Evolutionary conservation across 2,113 vertebrate species (phyloP).

Genomic region (Ranitomeya imitator): DNA sequence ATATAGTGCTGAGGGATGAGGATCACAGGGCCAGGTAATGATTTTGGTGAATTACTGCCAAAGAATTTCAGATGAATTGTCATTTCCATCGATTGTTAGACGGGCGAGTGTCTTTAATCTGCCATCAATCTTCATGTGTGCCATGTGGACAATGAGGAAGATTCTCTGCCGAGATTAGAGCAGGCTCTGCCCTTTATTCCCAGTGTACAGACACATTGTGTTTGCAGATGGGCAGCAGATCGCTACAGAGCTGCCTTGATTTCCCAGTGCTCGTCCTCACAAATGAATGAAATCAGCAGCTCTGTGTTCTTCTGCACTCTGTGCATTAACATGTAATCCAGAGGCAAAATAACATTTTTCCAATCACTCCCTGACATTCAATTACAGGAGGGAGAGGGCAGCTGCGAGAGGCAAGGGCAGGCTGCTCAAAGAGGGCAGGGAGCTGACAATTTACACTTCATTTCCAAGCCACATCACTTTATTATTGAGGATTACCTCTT

Average conservation of each 20-base stretch:
- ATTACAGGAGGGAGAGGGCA: slow-evolving; percentile 85
- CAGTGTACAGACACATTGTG: slow-evolving; percentile 84
- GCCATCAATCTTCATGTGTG: slow-evolving; percentile 98
- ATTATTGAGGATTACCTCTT: slow-evolving; percentile 88
- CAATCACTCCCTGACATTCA: slow-evolving; percentile 88
- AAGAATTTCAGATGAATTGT: slow-evolving; percentile 85
- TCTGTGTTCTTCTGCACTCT: slow-evolving; percentile 84
- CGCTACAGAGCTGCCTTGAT: slow-evolving; percentile 80
- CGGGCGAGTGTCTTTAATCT: slow-evolving; percentile 88
- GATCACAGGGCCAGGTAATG: slow-evolving; percentile 74
- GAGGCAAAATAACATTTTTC: slow-evolving; percentile 90
- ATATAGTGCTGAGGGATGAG: slow-evolving; percentile 77
- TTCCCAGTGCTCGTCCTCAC: slow-evolving; percentile 86
- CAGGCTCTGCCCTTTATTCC: slow-evolving; percentile 83
- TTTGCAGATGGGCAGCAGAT: slow-evolving; percentile 88
- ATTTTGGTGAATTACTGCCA: slow-evolving; percentile 78
- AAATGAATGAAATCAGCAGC: slow-evolving; percentile 86
- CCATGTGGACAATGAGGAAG: slow-evolving; percentile 89
- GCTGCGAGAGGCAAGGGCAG: slow-evolving; percentile 78
- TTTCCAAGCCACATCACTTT: slow-evolving; percentile 80
- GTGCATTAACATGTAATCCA: slow-evolving; percentile 91
- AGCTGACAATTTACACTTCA: slow-evolving; percentile 82
- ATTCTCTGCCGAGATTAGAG: slow-evolving; percentile 83
- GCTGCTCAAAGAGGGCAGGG: slow-evolving; percentile 66
- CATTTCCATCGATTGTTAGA: slow-evolving; percentile 84